Conservation (phyloP, 2,888 invertebrate species). For the Exephanes ischioxanthus region DNA sequence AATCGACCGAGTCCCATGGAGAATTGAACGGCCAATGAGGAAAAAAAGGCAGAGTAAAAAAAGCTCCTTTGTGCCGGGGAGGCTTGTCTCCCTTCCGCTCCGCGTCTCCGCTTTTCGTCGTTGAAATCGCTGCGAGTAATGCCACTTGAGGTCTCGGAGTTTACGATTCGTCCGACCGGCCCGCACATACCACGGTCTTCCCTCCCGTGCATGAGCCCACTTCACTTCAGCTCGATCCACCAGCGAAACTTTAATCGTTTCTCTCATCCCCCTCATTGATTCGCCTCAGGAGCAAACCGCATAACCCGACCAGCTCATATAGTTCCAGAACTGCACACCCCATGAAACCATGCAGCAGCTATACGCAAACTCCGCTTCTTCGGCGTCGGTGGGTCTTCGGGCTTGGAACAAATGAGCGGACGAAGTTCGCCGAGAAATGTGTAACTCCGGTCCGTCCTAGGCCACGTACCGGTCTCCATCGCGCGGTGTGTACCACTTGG, state of each 20-base stretch:
- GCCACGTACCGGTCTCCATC: slow-evolving; percentile 3
- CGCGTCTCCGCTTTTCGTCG: neutral
- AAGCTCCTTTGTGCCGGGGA: slow-evolving; percentile 6
- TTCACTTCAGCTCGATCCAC: slow-evolving; percentile 1
- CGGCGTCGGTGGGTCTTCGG: slow-evolving; percentile 4
- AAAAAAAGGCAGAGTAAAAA: slow-evolving; percentile 20
- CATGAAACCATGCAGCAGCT: neutral
- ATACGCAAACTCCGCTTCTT: neutral
- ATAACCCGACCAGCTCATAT: slow-evolving; percentile 7
- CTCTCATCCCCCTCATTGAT: slow-evolving; percentile 35
- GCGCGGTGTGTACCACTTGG: neutral
- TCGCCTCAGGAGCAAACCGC: slow-evolving; percentile 35
- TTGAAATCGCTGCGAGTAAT: slow-evolving; percentile 17
- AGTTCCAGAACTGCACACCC: slow-evolving; percentile 14
- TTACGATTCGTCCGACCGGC: neutral
- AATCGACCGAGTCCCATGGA: neutral
- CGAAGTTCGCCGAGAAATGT: slow-evolving; percentile 48
- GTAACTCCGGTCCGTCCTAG: slow-evolving; percentile 37
- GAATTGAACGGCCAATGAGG: neutral
- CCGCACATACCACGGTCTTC: neutral
- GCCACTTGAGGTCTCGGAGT: neutral
- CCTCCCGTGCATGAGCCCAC: slow-evolving; percentile 1
- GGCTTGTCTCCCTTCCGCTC: neutral
- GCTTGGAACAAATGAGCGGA: slow-evolving; percentile 44
- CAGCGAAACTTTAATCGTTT: slow-evolving; percentile 2